phyloP scores from a whole-genome alignment of 2,888 invertebrate genomes.

The Ditula angustiorana region DNA sequence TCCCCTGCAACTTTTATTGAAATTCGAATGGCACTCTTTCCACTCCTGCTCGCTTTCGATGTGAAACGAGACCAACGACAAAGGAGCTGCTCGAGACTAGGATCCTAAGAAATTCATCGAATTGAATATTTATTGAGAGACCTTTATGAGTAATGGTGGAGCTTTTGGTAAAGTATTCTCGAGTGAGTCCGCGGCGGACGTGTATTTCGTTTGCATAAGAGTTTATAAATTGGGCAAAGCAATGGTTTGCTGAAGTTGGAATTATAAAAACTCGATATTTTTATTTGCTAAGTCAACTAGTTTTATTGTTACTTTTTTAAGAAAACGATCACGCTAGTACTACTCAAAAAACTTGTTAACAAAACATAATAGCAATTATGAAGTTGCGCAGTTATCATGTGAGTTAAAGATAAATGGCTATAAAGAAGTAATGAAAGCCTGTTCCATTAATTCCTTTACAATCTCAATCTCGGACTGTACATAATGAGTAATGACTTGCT shows the following conservation, averaged over 20 bases:
- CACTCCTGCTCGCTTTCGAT: conserved; percentile 45
- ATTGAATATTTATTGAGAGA: conserved; percentile 41
- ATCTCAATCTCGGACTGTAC: conserved; percentile 30
- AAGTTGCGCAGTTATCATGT: conserved; percentile 26
- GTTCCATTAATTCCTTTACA: conserved; percentile 25
- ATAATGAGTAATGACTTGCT: conserved; percentile 48
- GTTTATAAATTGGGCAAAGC: neutral
- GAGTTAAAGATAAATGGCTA: conserved; percentile 25
- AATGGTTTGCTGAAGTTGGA: neutral
- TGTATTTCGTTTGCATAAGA: conserved; percentile 21
- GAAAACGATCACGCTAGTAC: conserved; percentile 8
- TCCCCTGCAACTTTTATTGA: conserved; percentile 78
- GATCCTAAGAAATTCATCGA: conserved; percentile 41
- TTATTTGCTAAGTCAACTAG: neutral
- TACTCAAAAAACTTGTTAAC: conserved; percentile 15
- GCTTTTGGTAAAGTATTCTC: conserved; percentile 31
- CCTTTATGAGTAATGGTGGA: conserved; percentile 38
- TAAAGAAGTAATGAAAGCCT: conserved; percentile 31
- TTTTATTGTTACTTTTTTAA: too few relatives aligned
- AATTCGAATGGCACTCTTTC: conserved; percentile 64
- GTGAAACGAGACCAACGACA: conserved; percentile 49
- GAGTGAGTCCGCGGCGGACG: conserved; percentile 18
- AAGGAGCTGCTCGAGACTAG: conserved; percentile 41
- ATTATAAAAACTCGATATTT: neutral
- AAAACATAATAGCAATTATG: conserved; percentile 27